Conservation (phyloP, 2,113 vertebrate genomes). For the Corythaixoides concolor region DNA sequence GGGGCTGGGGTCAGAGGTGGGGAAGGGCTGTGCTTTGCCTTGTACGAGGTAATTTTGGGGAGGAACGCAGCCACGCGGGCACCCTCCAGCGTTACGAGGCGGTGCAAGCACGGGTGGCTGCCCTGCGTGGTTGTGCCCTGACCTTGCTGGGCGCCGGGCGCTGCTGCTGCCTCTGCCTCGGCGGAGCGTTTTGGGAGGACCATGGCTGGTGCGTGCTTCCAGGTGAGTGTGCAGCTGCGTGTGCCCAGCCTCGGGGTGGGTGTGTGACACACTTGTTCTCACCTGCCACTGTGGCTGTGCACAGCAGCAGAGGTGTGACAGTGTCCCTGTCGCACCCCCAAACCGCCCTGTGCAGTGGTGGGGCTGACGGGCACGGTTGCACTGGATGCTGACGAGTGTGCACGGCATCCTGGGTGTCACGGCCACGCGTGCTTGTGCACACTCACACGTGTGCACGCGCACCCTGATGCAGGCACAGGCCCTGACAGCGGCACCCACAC, state of each 20-base stretch:
- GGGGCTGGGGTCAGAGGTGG: not conserved
- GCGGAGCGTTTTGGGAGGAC: not conserved
- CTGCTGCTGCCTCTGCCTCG: rapidly evolving
- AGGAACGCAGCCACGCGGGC: not conserved
- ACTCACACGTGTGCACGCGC: too few species aligned
- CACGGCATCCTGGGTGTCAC: not conserved
- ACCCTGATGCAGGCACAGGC: too few species aligned
- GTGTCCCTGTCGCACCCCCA: rapidly evolving
- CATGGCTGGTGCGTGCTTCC: not conserved
- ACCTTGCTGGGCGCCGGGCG: not conserved
- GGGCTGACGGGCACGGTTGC: not conserved
- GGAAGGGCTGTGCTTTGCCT: not conserved
- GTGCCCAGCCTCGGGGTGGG: not conserved
- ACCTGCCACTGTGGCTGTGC: rapidly evolving
- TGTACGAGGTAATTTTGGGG: not conserved
- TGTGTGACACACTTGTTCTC: rapidly evolving
- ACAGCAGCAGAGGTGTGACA: not conserved
- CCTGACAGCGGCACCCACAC: too few species aligned
- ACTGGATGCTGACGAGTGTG: rapidly evolving
- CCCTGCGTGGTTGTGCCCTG: not conserved
- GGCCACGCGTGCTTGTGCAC: rapidly evolving
- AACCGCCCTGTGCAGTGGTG: rapidly evolving
- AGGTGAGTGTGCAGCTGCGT: rapidly evolving
- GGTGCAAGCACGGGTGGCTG: not conserved
- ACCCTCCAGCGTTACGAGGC: not conserved